These are phyloP conservation scores for Hydropsyche betteni DNA, from an alignment of 2,888 invertebrate species.

Conservation along the genomic window DNA sequence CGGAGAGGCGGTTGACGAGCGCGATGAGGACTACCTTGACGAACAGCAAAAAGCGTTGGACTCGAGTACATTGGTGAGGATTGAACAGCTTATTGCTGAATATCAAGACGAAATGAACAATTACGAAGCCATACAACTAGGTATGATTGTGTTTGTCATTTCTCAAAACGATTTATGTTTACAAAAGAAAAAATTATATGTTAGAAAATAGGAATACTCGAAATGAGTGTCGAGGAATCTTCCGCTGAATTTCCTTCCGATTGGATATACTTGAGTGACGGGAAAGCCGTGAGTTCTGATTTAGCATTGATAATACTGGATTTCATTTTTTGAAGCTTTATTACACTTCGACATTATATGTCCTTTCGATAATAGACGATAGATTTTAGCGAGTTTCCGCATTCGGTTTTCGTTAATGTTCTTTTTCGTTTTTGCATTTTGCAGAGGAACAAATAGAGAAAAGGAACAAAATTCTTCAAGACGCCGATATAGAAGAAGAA, in stretches of 20 bases:
- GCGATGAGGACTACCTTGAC: constrained; percentile 74
- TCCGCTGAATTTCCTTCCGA: constrained; percentile 14
- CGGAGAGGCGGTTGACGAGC: constrained; percentile 56
- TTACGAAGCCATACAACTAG: constrained; percentile 72
- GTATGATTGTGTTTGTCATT: constrained; percentile 55
- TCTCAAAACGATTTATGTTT: constrained; percentile 39
- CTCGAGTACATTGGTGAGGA: constrained; percentile 77
- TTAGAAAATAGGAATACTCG: constrained; percentile 24
- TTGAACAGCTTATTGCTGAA: constrained; percentile 83
- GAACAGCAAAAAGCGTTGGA: constrained; percentile 79
- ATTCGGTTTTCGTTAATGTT: constrained; percentile 4
- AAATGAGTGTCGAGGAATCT: constrained; percentile 11
- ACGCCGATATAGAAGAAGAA: constrained; percentile 94
- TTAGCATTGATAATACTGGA: constrained; percentile 27
- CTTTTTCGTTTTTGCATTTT: constrained; percentile 48
- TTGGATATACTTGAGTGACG: background rate
- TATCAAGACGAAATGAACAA: constrained; percentile 81
- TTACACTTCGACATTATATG: no score
- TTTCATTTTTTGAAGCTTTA: constrained; percentile 17
- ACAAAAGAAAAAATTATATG: constrained; percentile 13
- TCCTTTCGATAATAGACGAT: no score
- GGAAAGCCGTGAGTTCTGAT: constrained; percentile 23
- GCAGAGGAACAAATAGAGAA: constrained; percentile 74
- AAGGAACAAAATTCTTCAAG: constrained; percentile 76
- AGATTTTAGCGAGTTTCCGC: no score